phyloP scores from a whole-genome alignment of 2,113 vertebrate genomes.

The Nerophis lumbriciformis region DNA sequence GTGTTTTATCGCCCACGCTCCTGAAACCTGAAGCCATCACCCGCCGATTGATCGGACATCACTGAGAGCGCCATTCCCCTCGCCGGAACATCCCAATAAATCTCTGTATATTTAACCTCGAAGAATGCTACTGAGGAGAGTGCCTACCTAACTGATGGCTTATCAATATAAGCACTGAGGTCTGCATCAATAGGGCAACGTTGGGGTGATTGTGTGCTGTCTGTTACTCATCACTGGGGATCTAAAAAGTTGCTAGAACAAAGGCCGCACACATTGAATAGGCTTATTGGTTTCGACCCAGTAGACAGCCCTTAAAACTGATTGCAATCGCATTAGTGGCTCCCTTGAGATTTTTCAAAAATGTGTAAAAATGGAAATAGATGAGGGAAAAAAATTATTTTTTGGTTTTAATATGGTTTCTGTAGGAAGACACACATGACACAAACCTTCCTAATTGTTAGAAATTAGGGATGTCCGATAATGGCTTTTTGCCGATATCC shows the following conservation, averaged over 20 bases:
- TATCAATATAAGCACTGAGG: slow-evolving; percentile 14
- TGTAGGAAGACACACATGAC: no score
- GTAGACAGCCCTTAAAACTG: not conserved
- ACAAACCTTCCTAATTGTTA: no score
- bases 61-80: slow-evolving; percentile 4
- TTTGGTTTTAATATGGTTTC: no score
- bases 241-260: not conserved
- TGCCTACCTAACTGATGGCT: slow-evolving; percentile 15
- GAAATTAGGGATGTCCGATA: no score
- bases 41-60: slow-evolving; percentile 22
- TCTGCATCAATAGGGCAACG: not conserved
- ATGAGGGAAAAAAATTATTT: no score
- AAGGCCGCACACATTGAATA: slow-evolving; percentile 8
- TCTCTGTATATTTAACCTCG: slow-evolving; percentile 21
- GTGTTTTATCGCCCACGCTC: slow-evolving; percentile 20
- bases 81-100: slow-evolving; percentile 14
- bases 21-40: not conserved
- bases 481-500: no score
- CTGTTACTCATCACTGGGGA: not conserved
- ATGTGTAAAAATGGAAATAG: no score
- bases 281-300: slow-evolving; percentile 6
- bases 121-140: slow-evolving; percentile 1
- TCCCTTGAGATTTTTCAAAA: no score
- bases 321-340: not conserved
- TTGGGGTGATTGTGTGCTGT: slow-evolving; percentile 10